These are phyloP conservation scores for Euschistus heros DNA, from an alignment of 1,140 invertebrate species.

Conservation along the genomic window DNA sequence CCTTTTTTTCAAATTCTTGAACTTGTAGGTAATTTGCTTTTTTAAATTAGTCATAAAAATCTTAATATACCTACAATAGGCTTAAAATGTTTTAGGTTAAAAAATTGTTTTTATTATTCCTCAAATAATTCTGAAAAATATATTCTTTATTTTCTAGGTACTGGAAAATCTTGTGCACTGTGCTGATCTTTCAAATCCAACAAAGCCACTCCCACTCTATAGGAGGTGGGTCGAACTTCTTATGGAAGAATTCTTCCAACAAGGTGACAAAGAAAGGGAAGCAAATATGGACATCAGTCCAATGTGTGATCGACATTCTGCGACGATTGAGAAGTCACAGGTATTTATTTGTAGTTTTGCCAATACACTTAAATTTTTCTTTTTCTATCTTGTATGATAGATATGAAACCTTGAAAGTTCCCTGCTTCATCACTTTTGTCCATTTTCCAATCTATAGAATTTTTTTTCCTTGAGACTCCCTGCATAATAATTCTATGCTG, in stretches of 20 bases:
- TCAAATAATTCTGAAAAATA: too few species aligned
- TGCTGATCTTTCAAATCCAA: conserved; percentile 96
- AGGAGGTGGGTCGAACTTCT: conserved; percentile 83
- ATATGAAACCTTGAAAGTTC: too few species aligned
- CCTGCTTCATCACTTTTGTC: too few species aligned
- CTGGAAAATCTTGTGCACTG: conserved; percentile 99
- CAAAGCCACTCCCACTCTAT: conserved; percentile 92
- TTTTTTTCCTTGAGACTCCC: too few species aligned
- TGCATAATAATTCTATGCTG: too few species aligned
- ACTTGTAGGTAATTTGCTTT: too few species aligned
- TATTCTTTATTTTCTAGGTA: conserved; percentile 48
- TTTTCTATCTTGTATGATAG: too few species aligned
- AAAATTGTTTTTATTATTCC: too few species aligned
- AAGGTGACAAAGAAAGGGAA: conserved; percentile 87
- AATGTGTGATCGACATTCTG: conserved; percentile 92
- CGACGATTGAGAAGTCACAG: conserved; percentile 96
- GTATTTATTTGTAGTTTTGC: too few species aligned
- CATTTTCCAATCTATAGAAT: too few species aligned
- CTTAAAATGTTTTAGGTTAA: not conserved
- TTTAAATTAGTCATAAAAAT: not conserved
- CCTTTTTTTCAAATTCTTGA: too few species aligned
- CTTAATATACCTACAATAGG: not conserved
- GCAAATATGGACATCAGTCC: conserved; percentile 91
- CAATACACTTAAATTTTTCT: too few species aligned
- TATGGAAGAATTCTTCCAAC: conserved; percentile 97